Base-by-base conservation (phyloP, 2,113 vertebrate species). In the Dinomys branickii region DNA sequence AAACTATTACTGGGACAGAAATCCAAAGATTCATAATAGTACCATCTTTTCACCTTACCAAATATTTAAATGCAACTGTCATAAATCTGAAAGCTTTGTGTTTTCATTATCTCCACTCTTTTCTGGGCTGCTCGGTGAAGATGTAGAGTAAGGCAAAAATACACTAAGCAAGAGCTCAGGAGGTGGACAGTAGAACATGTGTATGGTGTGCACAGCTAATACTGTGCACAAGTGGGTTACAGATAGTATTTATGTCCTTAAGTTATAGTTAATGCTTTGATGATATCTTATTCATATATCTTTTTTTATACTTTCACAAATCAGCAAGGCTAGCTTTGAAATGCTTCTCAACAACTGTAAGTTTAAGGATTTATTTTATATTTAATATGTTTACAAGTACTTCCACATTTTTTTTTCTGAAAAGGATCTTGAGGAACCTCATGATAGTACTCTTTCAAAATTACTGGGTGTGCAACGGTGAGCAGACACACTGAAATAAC, bases 281-380 rank as follows among this genome's bases (percentile, higher is more conserved):
- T 87, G 17, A 82, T 73, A 71, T 88, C 47, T 94, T 89, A 65
- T 26, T 56, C 88, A 69, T 63, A 85, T 63, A 38, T 77, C 41
- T 1, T 44, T 78, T 75, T 35, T 30, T 94, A 56, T 94, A 73
- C 61, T 96, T 96, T 91, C 95, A 97, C 92, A 97, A 96, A 96
- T 90, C 67, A 97, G 30, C 67, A 92, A 96, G 54, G 4, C n/a
- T 84, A 83, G 84, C 88, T 95, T 33, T 69, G 90, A 97, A 73
- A 90, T 91, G 7, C 54, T 96, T 80, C 63, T 71, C 75, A 87
- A 96, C 41, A 90, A 94, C 54, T 96, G 84, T 96, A 95, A 96
- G 95, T 97, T 96, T 83, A 91, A 92, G 96, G 63, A 1, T 81
- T 93, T 63, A 71, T 82, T 85, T 65, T 41, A 87, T 35, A 85